Base-by-base conservation (phyloP, 92 coral and sea anemone species). In the Scolanthus callimorphus region DNA sequence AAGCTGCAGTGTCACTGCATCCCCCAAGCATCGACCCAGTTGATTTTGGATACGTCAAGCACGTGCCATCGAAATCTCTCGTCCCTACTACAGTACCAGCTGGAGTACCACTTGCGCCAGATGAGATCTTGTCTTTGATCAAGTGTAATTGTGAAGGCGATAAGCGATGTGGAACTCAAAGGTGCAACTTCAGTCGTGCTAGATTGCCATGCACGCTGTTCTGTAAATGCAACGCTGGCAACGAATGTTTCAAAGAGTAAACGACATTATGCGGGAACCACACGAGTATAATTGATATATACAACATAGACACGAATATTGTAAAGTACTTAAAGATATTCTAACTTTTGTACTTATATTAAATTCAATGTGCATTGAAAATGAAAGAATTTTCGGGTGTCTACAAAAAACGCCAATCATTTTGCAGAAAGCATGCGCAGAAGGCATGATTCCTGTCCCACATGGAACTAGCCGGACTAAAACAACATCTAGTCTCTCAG, bases 11-110 rank as follows among this genome's bases (percentile, higher is more conserved):
- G 57, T 61, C 70, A 27, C 60, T 76, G 24, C 70, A 76, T 43
- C 83, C 76, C 57, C 79, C 83, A 46, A 43, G 34, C 38, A 28
- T 63, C 41, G 89, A 82, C 51, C 89, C 89, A 59, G 55, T 45
- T 4, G 55, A 81, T 10, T 81, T 60, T 59, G 82, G 73, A 47
- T 81, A 74, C 37, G 39, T 56, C 21, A 61, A 57, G 45, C 61
- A 81, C 63, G 78, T 64, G 59, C 61, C 63, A 3, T 74, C 85
- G 20, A 75, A 48, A 63, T 38, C 74, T 22, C 44, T 75, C 31
- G 60, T 75, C 15, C 81, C 81, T 3, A 31, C 69, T 19, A 68
- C 76, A 19, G 77, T 77, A 24, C 83, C 70, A 68, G 58, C 24
- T 29, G 60, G 60, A 24, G 72, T 64, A 39, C 37, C 66, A 55